Evolutionary conservation across 2,797 vertebrate species (phyloP).

Genomic region (Lepilemur ruficaudatus): DNA sequence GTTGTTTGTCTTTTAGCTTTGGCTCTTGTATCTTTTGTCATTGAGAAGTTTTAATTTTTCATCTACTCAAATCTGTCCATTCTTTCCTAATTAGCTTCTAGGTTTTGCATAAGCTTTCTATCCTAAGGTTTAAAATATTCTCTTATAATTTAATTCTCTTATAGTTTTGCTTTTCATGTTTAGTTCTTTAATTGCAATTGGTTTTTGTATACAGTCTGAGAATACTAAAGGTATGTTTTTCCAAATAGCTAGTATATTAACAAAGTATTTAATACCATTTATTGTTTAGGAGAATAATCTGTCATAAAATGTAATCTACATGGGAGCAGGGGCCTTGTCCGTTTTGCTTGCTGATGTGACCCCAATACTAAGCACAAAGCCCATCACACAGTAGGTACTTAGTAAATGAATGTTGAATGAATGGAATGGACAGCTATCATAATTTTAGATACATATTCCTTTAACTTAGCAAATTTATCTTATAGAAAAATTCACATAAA

Average conservation of each 20-base stretch:
- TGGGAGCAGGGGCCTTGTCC: neutral
- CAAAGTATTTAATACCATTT: neutral
- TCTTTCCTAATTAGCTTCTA: neutral
- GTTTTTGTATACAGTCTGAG: neutral
- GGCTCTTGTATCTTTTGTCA: neutral
- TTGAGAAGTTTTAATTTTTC: slow-evolving; percentile 29
- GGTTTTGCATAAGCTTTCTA: neutral
- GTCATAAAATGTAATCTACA: neutral
- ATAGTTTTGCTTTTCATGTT: neutral
- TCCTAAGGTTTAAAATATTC: neutral
- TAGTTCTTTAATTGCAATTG: neutral
- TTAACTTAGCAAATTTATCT: neutral
- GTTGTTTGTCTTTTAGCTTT: neutral
- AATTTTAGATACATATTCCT: neutral
- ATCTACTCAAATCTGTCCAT: neutral
- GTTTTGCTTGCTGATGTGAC: neutral
- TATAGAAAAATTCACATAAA: neutral
- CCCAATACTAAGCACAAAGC: neutral
- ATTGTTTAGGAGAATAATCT: neutral
- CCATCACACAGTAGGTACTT: neutral
- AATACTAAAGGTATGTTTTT: neutral
- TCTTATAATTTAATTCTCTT: neutral
- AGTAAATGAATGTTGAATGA: neutral
- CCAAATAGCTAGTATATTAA: neutral
- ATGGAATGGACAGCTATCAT: neutral